Conservation (phyloP, 1,140 invertebrate genomes). For the Diabrotica virgifera region DNA sequence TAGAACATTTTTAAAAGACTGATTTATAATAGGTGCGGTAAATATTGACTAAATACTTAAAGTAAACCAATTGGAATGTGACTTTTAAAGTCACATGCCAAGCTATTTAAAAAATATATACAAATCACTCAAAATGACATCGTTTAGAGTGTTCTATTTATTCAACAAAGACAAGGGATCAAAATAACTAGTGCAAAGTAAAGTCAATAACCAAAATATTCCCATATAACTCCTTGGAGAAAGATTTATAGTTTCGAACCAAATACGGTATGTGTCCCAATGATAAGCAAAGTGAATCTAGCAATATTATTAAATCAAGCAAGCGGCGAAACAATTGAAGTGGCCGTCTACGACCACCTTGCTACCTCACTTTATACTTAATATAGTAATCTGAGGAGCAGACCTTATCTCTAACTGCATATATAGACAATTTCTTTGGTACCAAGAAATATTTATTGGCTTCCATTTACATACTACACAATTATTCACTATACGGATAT, state of each 20-base stretch:
- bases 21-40: too few relatives aligned
- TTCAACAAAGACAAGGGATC: too few relatives aligned
- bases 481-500: constrained; percentile 1
- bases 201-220: too few relatives aligned
- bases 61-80: too few relatives aligned
- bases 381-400: not conserved
- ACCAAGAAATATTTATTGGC: not conserved
- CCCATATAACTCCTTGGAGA: too few relatives aligned
- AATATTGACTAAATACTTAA: too few relatives aligned
- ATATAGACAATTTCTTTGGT: not conserved
- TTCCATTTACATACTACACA: constrained; percentile 2
- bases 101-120: too few relatives aligned
- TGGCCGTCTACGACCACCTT: not conserved
- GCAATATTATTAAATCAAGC: constrained; percentile 1
- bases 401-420: not conserved
- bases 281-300: constrained; percentile 2
- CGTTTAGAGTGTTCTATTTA: too few relatives aligned
- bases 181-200: too few relatives aligned
- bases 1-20: too few relatives aligned
- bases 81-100: too few relatives aligned
- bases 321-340: not conserved
- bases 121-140: too few relatives aligned
- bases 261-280: not conserved
- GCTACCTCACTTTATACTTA: constrained; percentile 1
- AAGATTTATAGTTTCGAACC: not conserved